Base-by-base conservation (phyloP, 2,797 vertebrate genomes). In the Sebastes elongatus region DNA sequence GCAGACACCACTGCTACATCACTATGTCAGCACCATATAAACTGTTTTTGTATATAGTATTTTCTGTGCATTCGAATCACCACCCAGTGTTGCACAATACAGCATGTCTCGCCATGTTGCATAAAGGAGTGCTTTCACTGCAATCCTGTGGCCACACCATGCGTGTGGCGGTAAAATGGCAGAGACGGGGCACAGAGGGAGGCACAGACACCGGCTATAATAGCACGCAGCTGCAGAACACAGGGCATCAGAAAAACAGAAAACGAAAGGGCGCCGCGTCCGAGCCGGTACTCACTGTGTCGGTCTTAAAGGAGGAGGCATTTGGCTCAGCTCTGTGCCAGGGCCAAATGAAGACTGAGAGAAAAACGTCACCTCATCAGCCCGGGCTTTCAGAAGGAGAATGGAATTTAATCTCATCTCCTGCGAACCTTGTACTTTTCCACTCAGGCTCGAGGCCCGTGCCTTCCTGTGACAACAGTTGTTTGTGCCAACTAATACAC, bases 371-470 rank as follows among this genome's bases (percentile, higher is more conserved):
- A 91, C 86, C 76, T 83, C 69, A 1, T 42, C 38, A 87, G 82
- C 85, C 63, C 64, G 49, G 62, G 76, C 82, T 87, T 76, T 88
- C 74, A 87, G 78, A 84, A 81, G 78, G 74, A 81, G 89, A 91
- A 87, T 73, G 92, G 93, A 95, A 95, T 94, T 94, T 93, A 94
- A 95, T 94, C 93, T 95, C 90, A 94, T 94, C 88, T 92, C 79
- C 78, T 78, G 81, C 60, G 13, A 92, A 86, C 71, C 82, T 91
- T 93, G 92, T 94, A 92, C 81, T 94, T 96, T 95, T 95, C 94
- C 94, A 94, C 84, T 92, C 82, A 22, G 56, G 74, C 89, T 89
- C 57, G 10, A 76, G 89, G 79, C 69, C 79, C 74, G 76, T 86
- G 73, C 81, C 77, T 86, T 83, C 76, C 76, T 87, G 62, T 81